A percentile compares a stretch with the other conserved stretches of the same genome.
Evolutionary conservation across 2,888 invertebrate species (phyloP).

Genomic region (Aphodius sticticus): DNA sequence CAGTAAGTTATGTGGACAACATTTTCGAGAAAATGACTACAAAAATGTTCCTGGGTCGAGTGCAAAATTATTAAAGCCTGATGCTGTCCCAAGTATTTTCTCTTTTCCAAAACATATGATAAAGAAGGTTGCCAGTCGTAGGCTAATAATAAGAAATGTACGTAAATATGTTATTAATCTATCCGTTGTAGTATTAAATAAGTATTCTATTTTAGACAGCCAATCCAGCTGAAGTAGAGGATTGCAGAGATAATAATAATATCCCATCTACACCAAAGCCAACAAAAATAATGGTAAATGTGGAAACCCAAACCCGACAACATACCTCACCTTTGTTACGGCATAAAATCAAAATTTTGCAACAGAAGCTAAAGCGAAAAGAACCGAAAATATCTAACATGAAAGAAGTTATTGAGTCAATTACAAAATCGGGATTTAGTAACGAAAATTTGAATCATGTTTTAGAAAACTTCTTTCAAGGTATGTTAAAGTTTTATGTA

Average conservation of each 20-base stretch:
- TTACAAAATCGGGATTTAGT: not conserved
- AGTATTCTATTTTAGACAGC: not conserved
- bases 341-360: not conserved
- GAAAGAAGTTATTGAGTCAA: not conserved
- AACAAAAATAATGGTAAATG: not conserved
- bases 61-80: constrained; percentile 14
- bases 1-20: constrained; percentile 17
- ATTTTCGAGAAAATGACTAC: constrained; percentile 17
- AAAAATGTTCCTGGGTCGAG: not conserved
- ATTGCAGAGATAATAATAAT: not conserved
- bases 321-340: not conserved
- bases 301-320: not conserved
- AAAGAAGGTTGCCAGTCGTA: too few relatives aligned
- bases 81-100: too few relatives aligned
- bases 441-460: not conserved
- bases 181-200: not conserved
- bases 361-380: not conserved
- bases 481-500: not conserved
- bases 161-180: not conserved
- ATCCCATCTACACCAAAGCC: not conserved
- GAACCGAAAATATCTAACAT: not conserved
- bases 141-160: not conserved
- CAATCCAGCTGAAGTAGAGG: not conserved
- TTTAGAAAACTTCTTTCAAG: not conserved
- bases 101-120: too few relatives aligned